Evolutionary conservation across 64 coral and sea anemone genomes (phyloP).

Genomic region (Montipora foliosa): DNA sequence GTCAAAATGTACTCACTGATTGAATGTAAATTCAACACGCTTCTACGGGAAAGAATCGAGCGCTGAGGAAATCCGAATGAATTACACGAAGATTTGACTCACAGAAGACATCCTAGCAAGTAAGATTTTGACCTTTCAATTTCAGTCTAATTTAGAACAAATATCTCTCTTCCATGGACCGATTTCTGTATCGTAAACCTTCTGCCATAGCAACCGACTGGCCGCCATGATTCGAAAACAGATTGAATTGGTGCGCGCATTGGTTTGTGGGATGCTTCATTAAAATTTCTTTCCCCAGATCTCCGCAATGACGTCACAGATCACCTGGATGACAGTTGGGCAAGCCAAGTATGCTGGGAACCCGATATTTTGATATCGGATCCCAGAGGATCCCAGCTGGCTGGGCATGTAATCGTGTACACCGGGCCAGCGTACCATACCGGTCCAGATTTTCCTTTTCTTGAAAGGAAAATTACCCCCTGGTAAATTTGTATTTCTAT

Average conservation of each 20-base stretch:
- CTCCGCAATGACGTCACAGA: neutral
- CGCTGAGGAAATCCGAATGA: neutral
- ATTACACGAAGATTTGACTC: slow-evolving; percentile 9
- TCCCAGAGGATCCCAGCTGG: too few species aligned
- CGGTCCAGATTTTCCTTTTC: too few species aligned
- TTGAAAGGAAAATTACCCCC: too few species aligned
- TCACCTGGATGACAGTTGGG: neutral
- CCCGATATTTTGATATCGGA: too few species aligned
- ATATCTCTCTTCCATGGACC: slow-evolving; percentile 1
- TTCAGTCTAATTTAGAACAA: slow-evolving; percentile 4
- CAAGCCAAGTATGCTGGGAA: too few species aligned
- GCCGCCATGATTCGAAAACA: slow-evolving; percentile 27
- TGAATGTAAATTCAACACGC: slow-evolving; percentile 16
- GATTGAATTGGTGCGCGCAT: slow-evolving; percentile 1
- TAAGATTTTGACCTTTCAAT: slow-evolving; percentile 26
- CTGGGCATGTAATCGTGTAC: too few species aligned
- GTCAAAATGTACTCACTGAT: slow-evolving; percentile 41
- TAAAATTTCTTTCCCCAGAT: neutral
- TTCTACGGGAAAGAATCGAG: slow-evolving; percentile 32
- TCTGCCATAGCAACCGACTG: neutral
- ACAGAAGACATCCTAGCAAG: slow-evolving; percentile 14
- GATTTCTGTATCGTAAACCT: slow-evolving; percentile 21
- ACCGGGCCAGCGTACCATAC: too few species aligned
- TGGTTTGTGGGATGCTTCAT: neutral
- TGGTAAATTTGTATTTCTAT: too few species aligned